Evolutionary conservation across 2,113 vertebrate species (phyloP).

Genomic region (Tiliqua scincoides): DNA sequence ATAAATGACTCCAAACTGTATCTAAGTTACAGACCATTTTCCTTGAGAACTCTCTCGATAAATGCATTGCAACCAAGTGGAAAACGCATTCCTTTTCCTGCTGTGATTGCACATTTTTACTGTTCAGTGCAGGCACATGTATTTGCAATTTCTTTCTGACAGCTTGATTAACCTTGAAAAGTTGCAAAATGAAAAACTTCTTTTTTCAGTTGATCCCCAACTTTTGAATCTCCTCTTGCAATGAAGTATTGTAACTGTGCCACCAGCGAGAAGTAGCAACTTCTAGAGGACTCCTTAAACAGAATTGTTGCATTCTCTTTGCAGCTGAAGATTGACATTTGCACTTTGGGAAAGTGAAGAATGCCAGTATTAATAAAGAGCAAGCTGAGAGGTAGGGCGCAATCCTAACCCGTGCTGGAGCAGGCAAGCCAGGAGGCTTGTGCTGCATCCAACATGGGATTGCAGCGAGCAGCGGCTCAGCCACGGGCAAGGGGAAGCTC

Average conservation of each 20-base stretch:
- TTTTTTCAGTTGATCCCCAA: slow-evolving; percentile 34
- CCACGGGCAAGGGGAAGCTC: no score
- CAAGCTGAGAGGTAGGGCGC: not conserved
- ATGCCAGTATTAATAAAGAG: slow-evolving; percentile 31
- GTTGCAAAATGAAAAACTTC: slow-evolving; percentile 46
- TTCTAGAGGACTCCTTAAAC: not conserved
- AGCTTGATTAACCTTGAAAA: slow-evolving; percentile 73
- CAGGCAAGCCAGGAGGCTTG: no score
- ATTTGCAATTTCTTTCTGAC: slow-evolving; percentile 67
- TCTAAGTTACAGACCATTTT: slow-evolving; percentile 68
- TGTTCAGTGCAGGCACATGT: slow-evolving; percentile 57
- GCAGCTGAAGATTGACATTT: not conserved
- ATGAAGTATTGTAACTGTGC: not conserved
- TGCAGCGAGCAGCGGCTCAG: no score
- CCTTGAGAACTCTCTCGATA: slow-evolving; percentile 61
- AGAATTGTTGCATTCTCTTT: slow-evolving; percentile 16
- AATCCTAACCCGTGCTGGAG: no score
- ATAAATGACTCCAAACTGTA: slow-evolving; percentile 57
- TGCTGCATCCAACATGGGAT: no score
- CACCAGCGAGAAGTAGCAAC: not conserved
- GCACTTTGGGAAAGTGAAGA: not conserved
- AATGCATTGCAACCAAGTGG: slow-evolving; percentile 66
- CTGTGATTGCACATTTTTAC: slow-evolving; percentile 73
- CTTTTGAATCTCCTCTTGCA: slow-evolving; percentile 44
- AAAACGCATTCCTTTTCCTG: slow-evolving; percentile 72